Conservation (phyloP, 2,797 vertebrate genomes). For the Girardinus metallicus region DNA sequence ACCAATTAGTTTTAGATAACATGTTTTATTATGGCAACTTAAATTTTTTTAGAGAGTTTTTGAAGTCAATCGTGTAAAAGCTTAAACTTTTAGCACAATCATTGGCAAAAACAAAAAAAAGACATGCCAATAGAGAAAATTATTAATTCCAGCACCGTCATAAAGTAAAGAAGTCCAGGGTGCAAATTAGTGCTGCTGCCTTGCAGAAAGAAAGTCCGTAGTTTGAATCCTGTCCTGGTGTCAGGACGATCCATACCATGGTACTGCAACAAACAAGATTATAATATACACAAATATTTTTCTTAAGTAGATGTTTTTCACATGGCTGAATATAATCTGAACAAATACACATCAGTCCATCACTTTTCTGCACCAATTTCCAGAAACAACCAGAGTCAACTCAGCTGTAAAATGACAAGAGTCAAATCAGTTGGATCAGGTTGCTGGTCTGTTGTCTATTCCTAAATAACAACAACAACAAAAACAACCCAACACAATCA, state of each 20-base stretch:
- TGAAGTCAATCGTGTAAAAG: background rate
- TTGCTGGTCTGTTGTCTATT: background rate
- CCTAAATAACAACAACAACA: background rate
- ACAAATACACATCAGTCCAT: background rate
- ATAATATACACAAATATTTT: background rate
- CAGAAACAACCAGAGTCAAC: background rate
- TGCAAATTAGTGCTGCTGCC: background rate
- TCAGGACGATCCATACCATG: background rate
- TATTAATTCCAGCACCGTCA: background rate
- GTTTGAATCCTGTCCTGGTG: background rate
- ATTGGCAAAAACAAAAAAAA: background rate
- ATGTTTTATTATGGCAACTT: background rate
- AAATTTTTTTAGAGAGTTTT: background rate
- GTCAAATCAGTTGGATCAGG: background rate
- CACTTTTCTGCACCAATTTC: background rate
- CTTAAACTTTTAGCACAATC: background rate
- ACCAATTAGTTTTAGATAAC: background rate
- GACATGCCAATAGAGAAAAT: background rate
- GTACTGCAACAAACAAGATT: background rate
- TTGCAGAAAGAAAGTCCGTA: background rate
- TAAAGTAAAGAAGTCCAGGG: background rate
- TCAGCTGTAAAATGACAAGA: background rate
- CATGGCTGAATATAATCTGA: background rate
- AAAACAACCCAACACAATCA: background rate
- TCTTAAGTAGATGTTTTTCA: background rate